Conservation (phyloP, 2,797 vertebrate genomes). For the Acanthurus lineatus region DNA sequence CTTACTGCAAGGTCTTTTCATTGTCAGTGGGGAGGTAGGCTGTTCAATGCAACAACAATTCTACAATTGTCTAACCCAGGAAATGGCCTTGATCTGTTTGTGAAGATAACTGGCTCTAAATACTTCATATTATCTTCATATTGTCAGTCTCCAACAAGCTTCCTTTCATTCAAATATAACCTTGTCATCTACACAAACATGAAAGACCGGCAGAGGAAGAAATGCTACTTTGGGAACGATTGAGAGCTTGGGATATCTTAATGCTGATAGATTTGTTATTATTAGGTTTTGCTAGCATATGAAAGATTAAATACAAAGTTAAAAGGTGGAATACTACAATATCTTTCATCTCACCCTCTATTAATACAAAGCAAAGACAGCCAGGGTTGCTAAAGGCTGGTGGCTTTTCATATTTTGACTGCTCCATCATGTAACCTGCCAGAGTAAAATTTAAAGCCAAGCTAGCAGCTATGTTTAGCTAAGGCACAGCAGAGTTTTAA, state of each 20-base stretch:
- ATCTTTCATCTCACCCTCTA: neutral
- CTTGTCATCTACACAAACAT: slow-evolving; percentile 50
- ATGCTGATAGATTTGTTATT: slow-evolving; percentile 11
- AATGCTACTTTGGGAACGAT: slow-evolving; percentile 38
- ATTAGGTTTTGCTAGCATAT: neutral
- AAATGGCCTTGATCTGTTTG: slow-evolving; percentile 61
- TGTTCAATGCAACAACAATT: slow-evolving; percentile 48
- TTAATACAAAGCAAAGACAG: neutral
- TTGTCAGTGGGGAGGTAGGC: slow-evolving; percentile 28
- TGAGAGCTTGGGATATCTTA: slow-evolving; percentile 14
- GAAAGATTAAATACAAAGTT: neutral
- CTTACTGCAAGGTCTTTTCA: slow-evolving; percentile 24
- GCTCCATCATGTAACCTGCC: too few species aligned
- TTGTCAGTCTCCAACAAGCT: slow-evolving; percentile 44
- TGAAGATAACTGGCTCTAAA: slow-evolving; percentile 59
- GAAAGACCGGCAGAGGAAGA: slow-evolving; percentile 17
- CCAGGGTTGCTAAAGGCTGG: neutral
- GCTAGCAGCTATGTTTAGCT: neutral
- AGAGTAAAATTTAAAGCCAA: neutral
- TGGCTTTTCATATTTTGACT: neutral
- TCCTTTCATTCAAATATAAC: slow-evolving; percentile 72
- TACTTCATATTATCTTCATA: slow-evolving; percentile 12
- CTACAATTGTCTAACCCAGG: slow-evolving; percentile 57
- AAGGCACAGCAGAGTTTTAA: neutral
- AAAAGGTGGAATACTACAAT: neutral